Evolutionary conservation across 2,888 invertebrate genomes (phyloP).

Genomic region (Agapetus fuscipes): DNA sequence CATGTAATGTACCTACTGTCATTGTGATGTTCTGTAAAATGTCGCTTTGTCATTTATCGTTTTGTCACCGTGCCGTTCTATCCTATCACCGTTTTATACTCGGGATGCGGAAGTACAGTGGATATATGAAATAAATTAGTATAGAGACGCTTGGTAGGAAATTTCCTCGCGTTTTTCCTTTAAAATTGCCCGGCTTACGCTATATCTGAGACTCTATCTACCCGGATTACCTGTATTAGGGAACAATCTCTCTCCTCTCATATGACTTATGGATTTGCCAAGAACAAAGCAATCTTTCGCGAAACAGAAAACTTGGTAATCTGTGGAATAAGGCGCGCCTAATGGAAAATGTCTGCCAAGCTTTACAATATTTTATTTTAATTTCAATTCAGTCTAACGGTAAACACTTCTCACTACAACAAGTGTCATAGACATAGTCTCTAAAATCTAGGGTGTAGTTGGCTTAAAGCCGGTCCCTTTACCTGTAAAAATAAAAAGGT

Average conservation of each 20-base stretch:
- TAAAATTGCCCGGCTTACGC: constrained; percentile 20
- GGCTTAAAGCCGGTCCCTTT: too few species aligned
- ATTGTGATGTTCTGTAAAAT: too few species aligned
- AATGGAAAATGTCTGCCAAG: constrained; percentile 1
- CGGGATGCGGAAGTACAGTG: too few species aligned
- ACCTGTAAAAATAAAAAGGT: too few species aligned
- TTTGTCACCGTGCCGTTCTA: too few species aligned
- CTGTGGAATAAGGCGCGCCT: not conserved
- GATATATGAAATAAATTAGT: constrained; percentile 17
- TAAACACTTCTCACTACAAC: too few species aligned
- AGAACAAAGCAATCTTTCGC: constrained; percentile 8
- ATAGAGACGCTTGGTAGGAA: not conserved
- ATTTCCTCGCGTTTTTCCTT: constrained; percentile 8
- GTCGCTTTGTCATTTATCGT: too few species aligned
- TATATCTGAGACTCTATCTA: constrained; percentile 21
- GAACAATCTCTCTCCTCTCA: constrained; percentile 12
- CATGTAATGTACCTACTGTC: too few species aligned
- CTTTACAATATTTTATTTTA: not conserved
- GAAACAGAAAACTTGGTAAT: constrained; percentile 3
- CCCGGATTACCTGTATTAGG: constrained; percentile 20
- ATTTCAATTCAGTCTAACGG: too few species aligned
- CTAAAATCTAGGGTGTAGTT: too few species aligned
- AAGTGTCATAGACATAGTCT: too few species aligned
- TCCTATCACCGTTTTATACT: too few species aligned
- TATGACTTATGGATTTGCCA: constrained; percentile 22